Percentiles rank a stretch among this genome's conserved stretches.
phyloP scores from a whole-genome alignment of 2,797 vertebrate species.

The Petrocephalus sullivani region DNA sequence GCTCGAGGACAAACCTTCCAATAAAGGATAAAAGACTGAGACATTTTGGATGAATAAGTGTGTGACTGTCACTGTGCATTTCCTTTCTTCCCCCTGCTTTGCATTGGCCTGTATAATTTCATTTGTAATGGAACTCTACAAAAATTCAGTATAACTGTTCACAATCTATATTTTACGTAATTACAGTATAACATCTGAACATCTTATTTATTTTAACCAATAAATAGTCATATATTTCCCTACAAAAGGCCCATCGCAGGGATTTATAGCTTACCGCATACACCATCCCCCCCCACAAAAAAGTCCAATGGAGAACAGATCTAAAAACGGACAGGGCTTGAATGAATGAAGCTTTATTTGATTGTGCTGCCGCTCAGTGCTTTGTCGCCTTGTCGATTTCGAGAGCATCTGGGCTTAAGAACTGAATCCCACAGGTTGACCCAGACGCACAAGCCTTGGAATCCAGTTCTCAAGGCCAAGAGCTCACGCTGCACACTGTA shows the following conservation, averaged over 20 bases:
- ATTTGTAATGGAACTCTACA: not conserved
- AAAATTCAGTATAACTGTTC: not conserved
- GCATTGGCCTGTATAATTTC: not conserved
- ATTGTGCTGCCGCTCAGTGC: not conserved
- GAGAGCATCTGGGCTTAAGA: constrained; percentile 13
- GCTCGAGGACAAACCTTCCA: not conserved
- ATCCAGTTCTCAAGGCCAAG: constrained; percentile 19
- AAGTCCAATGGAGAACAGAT: too few relatives aligned
- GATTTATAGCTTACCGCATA: not conserved
- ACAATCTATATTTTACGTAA: not conserved
- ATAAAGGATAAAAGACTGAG: not conserved
- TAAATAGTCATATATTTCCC: not conserved
- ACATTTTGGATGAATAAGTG: not conserved
- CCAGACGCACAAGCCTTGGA: constrained; percentile 15
- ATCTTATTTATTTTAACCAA: not conserved
- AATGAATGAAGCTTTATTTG: not conserved
- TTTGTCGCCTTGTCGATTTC: not conserved
- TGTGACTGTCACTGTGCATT: not conserved
- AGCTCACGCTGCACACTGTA: not conserved
- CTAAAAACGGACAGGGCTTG: not conserved
- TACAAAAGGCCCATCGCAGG: not conserved
- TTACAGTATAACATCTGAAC: not conserved
- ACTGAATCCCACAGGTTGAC: constrained; percentile 17
- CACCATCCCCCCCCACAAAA: not conserved
- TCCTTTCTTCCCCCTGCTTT: not conserved